Conservation (phyloP, 2,113 vertebrate genomes). For the Rousettus leschenaultii region DNA sequence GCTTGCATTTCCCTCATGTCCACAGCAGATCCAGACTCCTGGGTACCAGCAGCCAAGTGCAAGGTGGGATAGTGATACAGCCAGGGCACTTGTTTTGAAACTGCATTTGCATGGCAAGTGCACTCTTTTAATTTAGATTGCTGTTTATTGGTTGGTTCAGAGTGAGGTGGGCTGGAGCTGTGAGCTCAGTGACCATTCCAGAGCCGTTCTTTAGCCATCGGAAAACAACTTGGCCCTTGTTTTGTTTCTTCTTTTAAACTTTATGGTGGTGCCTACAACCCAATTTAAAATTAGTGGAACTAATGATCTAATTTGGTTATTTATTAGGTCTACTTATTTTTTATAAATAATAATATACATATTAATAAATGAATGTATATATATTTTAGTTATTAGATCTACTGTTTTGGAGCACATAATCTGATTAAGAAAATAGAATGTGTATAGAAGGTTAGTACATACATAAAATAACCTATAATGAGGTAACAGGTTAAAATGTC, state of each 20-base stretch:
- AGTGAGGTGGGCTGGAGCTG: background rate
- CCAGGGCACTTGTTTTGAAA: background rate
- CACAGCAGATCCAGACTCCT: no score
- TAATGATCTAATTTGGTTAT: background rate
- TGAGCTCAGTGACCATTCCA: background rate
- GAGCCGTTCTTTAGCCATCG: background rate
- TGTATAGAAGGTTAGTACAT: background rate
- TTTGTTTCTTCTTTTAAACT: slow-evolving; percentile 15
- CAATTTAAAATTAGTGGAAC: background rate
- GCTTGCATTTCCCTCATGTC: background rate
- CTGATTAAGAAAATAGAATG: background rate
- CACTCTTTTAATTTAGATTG: background rate
- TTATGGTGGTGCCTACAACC: background rate
- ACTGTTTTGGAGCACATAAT: background rate
- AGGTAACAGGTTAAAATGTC: background rate
- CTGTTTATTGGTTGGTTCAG: background rate
- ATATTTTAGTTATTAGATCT: background rate
- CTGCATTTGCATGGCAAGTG: background rate
- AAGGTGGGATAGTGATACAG: background rate
- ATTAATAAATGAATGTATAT: background rate
- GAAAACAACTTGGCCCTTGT: background rate
- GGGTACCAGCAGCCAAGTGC: background rate
- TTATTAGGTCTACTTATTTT: background rate
- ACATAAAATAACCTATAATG: background rate
- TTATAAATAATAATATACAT: background rate